Evolutionary conservation across 2,888 invertebrate genomes (phyloP).

Genomic region (Dysmachus trigonus): DNA sequence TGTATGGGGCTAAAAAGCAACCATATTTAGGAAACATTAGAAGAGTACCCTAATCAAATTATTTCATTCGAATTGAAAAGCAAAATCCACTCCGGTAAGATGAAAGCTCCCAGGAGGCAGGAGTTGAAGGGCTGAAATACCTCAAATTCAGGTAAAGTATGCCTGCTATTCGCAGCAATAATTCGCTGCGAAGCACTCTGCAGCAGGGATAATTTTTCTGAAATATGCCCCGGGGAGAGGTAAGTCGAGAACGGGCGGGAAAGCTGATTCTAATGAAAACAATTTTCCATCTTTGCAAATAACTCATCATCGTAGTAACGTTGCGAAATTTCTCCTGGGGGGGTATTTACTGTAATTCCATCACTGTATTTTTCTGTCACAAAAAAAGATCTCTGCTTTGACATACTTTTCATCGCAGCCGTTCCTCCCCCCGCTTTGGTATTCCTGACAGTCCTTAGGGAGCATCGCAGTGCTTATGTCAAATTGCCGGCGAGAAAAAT

Average conservation of each 20-base stretch:
- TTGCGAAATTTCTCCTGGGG: slow-evolving; percentile 30
- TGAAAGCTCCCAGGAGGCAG: not conserved
- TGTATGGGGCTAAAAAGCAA: not conserved
- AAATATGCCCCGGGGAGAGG: slow-evolving; percentile 11
- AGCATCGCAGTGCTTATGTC: slow-evolving; percentile 27
- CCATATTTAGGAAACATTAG: not conserved
- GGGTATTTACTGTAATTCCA: slow-evolving; percentile 36
- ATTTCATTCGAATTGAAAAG: not conserved
- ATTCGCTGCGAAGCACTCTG: not conserved
- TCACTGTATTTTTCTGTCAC: slow-evolving; percentile 35
- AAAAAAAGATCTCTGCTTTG: slow-evolving; percentile 4
- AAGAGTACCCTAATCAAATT: not conserved
- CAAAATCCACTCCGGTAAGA: not conserved
- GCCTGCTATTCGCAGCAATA: not conserved
- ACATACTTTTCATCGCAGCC: slow-evolving; percentile 30
- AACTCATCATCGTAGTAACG: slow-evolving; percentile 19
- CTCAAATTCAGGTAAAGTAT: not conserved
- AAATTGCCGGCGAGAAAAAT: slow-evolving; percentile 40
- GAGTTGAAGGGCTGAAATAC: not conserved
- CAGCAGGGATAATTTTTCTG: not conserved
- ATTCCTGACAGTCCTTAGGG: not conserved
- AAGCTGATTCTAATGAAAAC: slow-evolving; percentile 31
- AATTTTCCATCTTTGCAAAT: slow-evolving; percentile 19
- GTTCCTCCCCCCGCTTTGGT: not conserved
- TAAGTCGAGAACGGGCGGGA: not conserved